phyloP scores from a whole-genome alignment of 2,797 vertebrate genomes.

The Microhierax caerulescens region DNA sequence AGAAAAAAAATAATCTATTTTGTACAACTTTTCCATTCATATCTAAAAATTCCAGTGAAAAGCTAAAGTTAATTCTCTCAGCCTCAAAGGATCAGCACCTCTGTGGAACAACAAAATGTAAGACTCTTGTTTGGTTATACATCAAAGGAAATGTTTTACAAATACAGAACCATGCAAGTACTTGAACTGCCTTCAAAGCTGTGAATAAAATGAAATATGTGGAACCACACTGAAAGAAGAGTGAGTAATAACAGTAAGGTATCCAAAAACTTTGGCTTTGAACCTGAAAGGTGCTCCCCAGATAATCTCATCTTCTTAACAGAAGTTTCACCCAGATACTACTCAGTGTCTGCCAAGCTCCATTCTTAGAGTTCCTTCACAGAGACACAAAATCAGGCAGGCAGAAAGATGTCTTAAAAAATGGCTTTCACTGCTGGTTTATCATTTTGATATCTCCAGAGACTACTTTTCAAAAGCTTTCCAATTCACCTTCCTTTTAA shows the following conservation, averaged over 20 bases:
- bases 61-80: not conserved
- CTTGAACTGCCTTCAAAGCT: not conserved
- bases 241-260: not conserved
- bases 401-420: not conserved
- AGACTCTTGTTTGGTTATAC: not conserved
- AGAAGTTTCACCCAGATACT: not conserved
- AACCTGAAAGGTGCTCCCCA: not conserved
- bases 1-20: not conserved
- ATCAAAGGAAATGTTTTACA: not conserved
- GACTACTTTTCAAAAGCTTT: not conserved
- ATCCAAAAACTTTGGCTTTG: not conserved
- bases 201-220: not conserved
- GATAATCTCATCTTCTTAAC: not conserved
- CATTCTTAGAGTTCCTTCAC: not conserved
- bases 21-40: not conserved
- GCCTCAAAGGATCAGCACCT: not conserved
- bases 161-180: not conserved
- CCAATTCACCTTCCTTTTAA: not conserved
- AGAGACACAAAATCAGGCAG: not conserved
- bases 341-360: not conserved
- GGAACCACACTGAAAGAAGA: not conserved
- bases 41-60: not conserved
- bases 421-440: not conserved
- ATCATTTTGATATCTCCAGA: not conserved
- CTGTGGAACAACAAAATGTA: not conserved